Percentiles rank a stretch among this genome's conserved stretches.
phyloP scores from a whole-genome alignment of 2,888 invertebrate species.

The Trichogramma dendrolimi region DNA sequence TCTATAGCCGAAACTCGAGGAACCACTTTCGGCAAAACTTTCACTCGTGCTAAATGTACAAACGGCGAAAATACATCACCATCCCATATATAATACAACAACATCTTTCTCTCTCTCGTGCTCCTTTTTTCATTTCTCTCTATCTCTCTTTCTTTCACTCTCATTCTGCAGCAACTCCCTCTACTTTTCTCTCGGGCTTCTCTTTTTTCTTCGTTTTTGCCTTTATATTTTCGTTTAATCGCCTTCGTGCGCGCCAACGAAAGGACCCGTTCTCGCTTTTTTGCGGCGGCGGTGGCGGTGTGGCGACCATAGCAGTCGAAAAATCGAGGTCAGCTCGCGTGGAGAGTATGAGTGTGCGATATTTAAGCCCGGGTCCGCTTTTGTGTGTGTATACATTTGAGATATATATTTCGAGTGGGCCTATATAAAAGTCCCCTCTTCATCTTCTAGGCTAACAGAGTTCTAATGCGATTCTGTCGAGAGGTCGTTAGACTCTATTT shows the following conservation, averaged over 20 bases:
- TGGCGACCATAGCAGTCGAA: no score
- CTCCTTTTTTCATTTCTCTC: constrained; percentile 10
- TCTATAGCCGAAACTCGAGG: constrained; percentile 25
- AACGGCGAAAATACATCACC: no score
- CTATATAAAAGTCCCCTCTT: no score
- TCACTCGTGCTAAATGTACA: constrained; percentile 27
- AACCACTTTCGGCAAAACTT: constrained; percentile 45
- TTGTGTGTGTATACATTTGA: no score
- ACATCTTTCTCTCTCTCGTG: constrained; percentile 5
- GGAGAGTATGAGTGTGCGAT: no score
- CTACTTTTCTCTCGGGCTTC: background rate
- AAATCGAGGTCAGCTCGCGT: constrained; percentile 30
- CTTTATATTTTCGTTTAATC: background rate
- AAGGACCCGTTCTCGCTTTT: constrained; percentile 13
- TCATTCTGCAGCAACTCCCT: no score
- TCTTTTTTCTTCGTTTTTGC: constrained; percentile 3
- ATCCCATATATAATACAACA: no score
- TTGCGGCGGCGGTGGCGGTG: constrained; percentile 38
- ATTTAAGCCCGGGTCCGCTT: no score
- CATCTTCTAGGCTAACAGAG: no score
- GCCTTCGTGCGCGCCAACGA: background rate
- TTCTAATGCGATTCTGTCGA: no score
- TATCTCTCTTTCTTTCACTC: background rate
- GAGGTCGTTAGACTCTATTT: no score
- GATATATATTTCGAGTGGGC: no score